Evolutionary conservation across 30 jellyfish, hydroid and myxozoan genomes (phyloP).

Genomic region (Cassiopea xamachana): DNA sequence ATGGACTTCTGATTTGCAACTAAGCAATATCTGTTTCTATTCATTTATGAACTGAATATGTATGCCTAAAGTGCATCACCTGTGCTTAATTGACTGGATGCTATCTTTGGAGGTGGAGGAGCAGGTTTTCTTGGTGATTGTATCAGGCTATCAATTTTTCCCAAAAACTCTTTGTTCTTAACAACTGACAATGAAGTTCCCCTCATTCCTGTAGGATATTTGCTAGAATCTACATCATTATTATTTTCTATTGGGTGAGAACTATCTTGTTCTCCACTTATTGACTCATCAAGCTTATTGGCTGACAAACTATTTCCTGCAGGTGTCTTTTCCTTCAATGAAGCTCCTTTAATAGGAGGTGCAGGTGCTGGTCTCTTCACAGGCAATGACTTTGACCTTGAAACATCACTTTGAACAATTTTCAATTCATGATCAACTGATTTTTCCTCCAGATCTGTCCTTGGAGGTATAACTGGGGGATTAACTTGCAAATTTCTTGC

Average conservation of each 20-base stretch:
- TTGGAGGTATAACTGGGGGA: constrained; percentile 52
- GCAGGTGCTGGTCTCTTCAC: constrained; percentile 34
- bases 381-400: constrained; percentile 33
- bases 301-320: neutral
- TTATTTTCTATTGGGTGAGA: neutral
- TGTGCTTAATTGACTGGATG: neutral
- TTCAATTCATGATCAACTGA: neutral
- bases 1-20: neutral
- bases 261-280: neutral
- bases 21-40: neutral
- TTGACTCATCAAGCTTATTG: neutral
- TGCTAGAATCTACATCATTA: neutral
- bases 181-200: constrained; percentile 33
- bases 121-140: constrained; percentile 55
- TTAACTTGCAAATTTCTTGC: neutral
- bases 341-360: constrained; percentile 14
- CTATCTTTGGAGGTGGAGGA: constrained; percentile 41
- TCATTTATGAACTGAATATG: neutral
- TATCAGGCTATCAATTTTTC: neutral
- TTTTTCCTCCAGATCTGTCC: constrained; percentile 51
- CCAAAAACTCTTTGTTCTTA: neutral
- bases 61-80: neutral
- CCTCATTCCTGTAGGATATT: neutral
- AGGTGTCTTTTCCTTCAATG: neutral
- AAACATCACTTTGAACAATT: neutral